Evolutionary conservation across 2,113 vertebrate species (phyloP).

Genomic region (Phylloscopus trochilus): DNA sequence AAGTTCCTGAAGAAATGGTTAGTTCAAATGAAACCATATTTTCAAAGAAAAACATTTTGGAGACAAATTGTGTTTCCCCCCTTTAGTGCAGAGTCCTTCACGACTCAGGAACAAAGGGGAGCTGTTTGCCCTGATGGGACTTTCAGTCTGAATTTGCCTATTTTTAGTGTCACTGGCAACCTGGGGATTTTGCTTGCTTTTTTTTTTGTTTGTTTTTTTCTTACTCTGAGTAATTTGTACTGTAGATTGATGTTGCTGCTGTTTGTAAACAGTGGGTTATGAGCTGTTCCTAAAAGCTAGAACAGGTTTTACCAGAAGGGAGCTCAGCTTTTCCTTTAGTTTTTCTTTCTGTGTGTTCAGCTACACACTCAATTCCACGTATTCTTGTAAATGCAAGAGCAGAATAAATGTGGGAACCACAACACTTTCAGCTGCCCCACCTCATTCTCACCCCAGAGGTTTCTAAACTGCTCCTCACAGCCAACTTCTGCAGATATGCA

Average conservation of each 20-base stretch:
- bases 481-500: conserved; percentile 11
- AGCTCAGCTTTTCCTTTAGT: background rate
- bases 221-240: background rate
- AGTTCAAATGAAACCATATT: conserved; percentile 4
- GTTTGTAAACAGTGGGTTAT: conserved; percentile 43
- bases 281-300: conserved; percentile 19
- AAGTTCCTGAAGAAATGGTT: conserved; percentile 21
- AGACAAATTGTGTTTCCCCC: background rate
- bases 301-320: conserved; percentile 1
- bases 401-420: conserved; percentile 32
- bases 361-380: background rate
- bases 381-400: conserved; percentile 13
- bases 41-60: background rate
- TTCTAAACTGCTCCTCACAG: conserved; percentile 13
- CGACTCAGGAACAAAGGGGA: background rate
- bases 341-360: background rate
- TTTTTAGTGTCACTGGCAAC: background rate
- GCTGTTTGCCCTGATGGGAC: background rate
- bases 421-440: conserved; percentile 21
- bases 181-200: conserved; percentile 11
- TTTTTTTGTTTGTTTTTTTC: background rate
- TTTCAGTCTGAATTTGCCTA: conserved; percentile 1
- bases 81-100: background rate
- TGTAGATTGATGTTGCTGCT: background rate
- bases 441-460: conserved; percentile 16